Evolutionary conservation across 2,888 invertebrate species (phyloP).

Genomic region (Lysandra coridon): DNA sequence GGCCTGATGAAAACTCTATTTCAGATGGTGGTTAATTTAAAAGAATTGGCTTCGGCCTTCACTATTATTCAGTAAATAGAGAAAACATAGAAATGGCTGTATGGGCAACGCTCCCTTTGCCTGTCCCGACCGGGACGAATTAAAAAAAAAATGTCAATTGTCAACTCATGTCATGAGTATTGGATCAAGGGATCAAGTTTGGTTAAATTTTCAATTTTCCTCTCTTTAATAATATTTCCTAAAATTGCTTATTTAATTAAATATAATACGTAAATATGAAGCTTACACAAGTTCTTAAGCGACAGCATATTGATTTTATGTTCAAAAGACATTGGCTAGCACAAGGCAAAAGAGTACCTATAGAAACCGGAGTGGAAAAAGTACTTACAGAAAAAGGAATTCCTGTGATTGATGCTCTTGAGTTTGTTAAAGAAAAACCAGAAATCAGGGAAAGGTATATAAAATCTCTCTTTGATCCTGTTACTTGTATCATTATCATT

Average conservation of each 20-base stretch:
- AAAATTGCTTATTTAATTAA: not conserved
- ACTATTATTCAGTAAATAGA: no score
- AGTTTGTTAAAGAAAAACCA: constrained; percentile 75
- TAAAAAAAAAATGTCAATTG: no score
- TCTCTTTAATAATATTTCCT: not conserved
- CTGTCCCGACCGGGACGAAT: no score
- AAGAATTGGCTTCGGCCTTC: no score
- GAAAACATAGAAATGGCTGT: no score
- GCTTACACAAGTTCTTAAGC: constrained; percentile 80
- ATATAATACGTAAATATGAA: constrained; percentile 77
- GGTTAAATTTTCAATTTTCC: not conserved
- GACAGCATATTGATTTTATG: constrained; percentile 87
- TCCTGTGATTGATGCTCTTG: constrained; percentile 81
- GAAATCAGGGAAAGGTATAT: constrained; percentile 53
- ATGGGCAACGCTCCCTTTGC: no score
- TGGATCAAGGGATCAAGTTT: not conserved
- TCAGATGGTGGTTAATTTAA: no score
- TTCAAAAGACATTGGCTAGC: constrained; percentile 86
- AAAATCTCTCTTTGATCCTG: not conserved
- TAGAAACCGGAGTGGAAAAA: constrained; percentile 78
- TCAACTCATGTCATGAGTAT: not conserved
- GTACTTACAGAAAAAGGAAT: constrained; percentile 80
- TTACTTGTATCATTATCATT: not conserved
- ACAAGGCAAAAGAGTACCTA: constrained; percentile 82
- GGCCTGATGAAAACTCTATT: no score